Base-by-base conservation (phyloP, 2,113 vertebrate species). In the Eretmochelys imbricata region DNA sequence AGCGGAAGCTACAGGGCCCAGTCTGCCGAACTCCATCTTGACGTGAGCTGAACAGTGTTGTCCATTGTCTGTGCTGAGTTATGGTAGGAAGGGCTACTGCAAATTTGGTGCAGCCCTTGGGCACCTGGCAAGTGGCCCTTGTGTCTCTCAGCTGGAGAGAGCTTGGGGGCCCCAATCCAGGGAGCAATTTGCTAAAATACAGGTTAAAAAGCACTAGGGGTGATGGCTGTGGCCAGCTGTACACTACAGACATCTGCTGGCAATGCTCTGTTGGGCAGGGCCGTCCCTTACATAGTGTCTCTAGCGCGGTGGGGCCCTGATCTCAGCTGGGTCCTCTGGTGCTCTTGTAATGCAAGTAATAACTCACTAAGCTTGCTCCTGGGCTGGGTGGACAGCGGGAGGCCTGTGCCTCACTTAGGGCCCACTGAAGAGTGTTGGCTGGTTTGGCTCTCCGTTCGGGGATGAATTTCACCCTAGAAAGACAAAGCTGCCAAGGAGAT, bases 281-380 rank as follows among this genome's bases (percentile, higher is more conserved):
- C 42, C 10, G 3, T 13, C 72, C 22, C 69, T 72, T 6, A 72
- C 4, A 17, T 20, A 72, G 16, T 38, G 35, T 38, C n/a, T 7
- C 38, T 8, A 87, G 31, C 0, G 0, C 0, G 1, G 19, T 17
- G 59, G 48, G 84, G 48, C 27, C 24, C 62, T 50, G 0, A 1
- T 65, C 55, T 16, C 16, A 38, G 10, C 54, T 2, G 8, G 8
- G 27, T 5, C 78, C 35, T 80, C 7, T 2, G 0, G 0, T 4
- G 0, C 11, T 1, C n/a, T 20, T 0, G 13, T 85, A 0, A 46
- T 1, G 62, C 24, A 14, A 91, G 3, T 89, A 27, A 82, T 29
- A 46, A 1, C 20, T 13, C 51, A 59, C 5, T 75, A 49, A 87
- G 1, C 0, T 35, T 16, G 1, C 31, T 51, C 84, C 46, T 42